These are phyloP conservation scores for Tricholaema leucomelas DNA, from an alignment of 2,113 vertebrate species.

Conservation along the genomic window DNA sequence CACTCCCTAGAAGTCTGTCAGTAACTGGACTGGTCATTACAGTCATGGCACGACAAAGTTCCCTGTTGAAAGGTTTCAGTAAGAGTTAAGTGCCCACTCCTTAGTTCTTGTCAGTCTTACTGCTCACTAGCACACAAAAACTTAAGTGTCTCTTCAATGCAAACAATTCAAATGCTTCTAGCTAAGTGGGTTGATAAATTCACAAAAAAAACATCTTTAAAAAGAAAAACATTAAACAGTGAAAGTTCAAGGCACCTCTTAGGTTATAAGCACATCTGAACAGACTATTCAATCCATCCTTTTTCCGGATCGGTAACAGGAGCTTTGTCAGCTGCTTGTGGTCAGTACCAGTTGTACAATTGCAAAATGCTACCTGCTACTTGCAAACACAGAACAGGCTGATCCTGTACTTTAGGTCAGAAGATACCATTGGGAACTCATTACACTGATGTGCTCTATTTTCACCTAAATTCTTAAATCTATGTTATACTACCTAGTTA, in stretches of 20 bases:
- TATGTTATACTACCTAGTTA: neutral
- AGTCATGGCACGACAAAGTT: neutral
- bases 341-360: neutral
- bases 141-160: neutral
- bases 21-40: neutral
- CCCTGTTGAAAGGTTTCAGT: neutral
- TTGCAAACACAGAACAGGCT: neutral
- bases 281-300: neutral
- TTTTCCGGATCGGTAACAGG: neutral
- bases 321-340: neutral
- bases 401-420: neutral
- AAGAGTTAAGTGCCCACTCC: neutral
- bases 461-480: neutral
- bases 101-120: neutral
- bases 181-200: neutral
- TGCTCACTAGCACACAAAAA: neutral
- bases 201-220: rapidly evolving
- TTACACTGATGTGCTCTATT: neutral
- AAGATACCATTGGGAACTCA: neutral
- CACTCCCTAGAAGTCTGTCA: neutral
- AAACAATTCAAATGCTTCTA: neutral
- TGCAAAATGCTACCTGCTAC: neutral
- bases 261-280: neutral
- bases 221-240: neutral
- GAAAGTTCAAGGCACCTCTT: neutral